Evolutionary conservation across 2,888 invertebrate genomes (phyloP).

Genomic region (Criorhina ranunculi): DNA sequence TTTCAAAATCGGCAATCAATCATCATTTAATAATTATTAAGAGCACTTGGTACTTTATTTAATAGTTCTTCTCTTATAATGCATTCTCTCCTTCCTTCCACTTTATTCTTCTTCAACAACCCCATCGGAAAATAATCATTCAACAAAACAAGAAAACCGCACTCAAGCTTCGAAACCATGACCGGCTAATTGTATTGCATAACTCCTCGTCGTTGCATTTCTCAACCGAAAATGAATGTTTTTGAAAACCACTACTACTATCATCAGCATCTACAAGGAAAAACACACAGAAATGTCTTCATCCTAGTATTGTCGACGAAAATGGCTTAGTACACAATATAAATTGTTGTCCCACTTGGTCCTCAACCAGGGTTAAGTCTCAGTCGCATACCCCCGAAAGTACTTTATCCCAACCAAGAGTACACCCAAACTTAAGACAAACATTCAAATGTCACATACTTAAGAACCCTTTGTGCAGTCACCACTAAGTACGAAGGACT

Average conservation of each 20-base stretch:
- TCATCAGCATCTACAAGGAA: neutral
- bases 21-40: too few relatives aligned
- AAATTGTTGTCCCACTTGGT: slow-evolving; percentile 70
- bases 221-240: slow-evolving; percentile 51
- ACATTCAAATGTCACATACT: slow-evolving; percentile 68
- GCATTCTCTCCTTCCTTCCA: too few relatives aligned
- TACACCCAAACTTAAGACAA: slow-evolving; percentile 61
- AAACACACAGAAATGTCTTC: slow-evolving; percentile 52
- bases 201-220: slow-evolving; percentile 15
- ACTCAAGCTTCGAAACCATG: neutral
- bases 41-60: too few relatives aligned
- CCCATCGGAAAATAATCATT: neutral
- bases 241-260: slow-evolving; percentile 10
- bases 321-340: slow-evolving; percentile 68
- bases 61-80: too few relatives aligned
- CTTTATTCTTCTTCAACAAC: too few relatives aligned
- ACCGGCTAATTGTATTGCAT: slow-evolving; percentile 20
- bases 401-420: slow-evolving; percentile 20
- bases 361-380: slow-evolving; percentile 50
- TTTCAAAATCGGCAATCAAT: neutral
- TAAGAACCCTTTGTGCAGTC: slow-evolving; percentile 66
- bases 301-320: slow-evolving; percentile 55
- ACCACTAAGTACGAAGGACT: slow-evolving; percentile 67
- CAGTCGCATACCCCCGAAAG: slow-evolving; percentile 10
- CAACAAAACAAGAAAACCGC: neutral